Evolutionary conservation across 2,797 vertebrate species (phyloP).

Genomic region (Ctenopoma multispine): DNA sequence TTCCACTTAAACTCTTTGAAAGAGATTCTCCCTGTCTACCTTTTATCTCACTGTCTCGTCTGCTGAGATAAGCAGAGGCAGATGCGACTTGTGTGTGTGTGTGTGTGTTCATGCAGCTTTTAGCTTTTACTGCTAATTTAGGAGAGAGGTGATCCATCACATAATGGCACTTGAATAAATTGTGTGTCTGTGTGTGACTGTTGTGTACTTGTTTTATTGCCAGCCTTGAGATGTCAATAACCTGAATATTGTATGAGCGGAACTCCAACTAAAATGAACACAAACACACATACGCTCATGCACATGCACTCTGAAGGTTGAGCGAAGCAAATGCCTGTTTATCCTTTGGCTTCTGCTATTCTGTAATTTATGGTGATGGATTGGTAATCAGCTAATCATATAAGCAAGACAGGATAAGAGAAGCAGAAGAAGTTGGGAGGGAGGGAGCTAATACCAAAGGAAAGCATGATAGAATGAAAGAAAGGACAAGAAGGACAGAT

Average conservation of each 20-base stretch:
- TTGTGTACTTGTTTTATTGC: slow-evolving; percentile 31
- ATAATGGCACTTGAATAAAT: slow-evolving; percentile 41
- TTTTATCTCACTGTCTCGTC: neutral
- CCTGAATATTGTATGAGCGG: slow-evolving; percentile 55
- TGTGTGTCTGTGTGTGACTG: slow-evolving; percentile 2
- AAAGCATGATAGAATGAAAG: neutral
- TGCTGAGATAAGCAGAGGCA: slow-evolving; percentile 20
- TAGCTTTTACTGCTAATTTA: slow-evolving; percentile 53
- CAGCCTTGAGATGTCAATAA: slow-evolving; percentile 50
- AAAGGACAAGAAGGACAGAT: slow-evolving; percentile 2
- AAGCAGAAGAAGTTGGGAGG: no score
- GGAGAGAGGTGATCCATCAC: slow-evolving; percentile 56
- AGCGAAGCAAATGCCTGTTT: slow-evolving; percentile 42
- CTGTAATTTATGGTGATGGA: slow-evolving; percentile 68
- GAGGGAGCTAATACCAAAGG: neutral
- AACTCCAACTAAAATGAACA: slow-evolving; percentile 16
- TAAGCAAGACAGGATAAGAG: neutral
- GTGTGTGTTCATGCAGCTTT: slow-evolving; percentile 27
- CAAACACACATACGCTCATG: slow-evolving; percentile 10
- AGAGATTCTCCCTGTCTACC: slow-evolving; percentile 1
- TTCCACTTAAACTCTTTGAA: neutral
- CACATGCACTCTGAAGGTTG: slow-evolving; percentile 34
- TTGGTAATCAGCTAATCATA: slow-evolving; percentile 70
- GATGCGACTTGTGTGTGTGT: neutral
- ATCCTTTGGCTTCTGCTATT: slow-evolving; percentile 51